Conservation (phyloP, 2,113 vertebrate species). For the Muntiacus muntjak region DNA sequence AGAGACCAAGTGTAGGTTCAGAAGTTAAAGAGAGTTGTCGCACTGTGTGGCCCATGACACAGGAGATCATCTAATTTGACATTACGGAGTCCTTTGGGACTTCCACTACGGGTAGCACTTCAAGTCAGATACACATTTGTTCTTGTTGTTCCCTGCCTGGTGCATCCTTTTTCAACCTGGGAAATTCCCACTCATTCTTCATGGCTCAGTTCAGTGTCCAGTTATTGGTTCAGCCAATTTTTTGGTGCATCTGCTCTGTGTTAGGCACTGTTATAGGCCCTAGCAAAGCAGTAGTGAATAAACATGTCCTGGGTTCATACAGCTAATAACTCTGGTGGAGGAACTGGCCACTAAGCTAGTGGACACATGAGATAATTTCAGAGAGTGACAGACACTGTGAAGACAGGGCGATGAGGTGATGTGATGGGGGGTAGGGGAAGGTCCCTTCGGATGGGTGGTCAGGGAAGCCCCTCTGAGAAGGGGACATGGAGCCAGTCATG, state of each 20-base stretch:
- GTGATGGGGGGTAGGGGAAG: not conserved
- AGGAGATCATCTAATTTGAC: not conserved
- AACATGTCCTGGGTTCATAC: not conserved
- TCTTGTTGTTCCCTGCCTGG: not conserved
- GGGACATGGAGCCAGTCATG: not conserved
- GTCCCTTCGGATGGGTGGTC: not conserved
- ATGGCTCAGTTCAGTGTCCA: not conserved
- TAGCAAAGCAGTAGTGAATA: not conserved
- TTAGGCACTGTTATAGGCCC: not conserved
- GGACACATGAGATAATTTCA: not conserved
- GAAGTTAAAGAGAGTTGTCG: not conserved
- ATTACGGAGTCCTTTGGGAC: not conserved
- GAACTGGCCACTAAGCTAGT: not conserved
- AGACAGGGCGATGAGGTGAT: not conserved
- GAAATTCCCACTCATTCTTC: not conserved
- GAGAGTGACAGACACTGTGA: not conserved
- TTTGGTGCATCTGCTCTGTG: not conserved
- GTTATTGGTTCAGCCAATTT: not conserved
- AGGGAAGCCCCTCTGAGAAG: not conserved
- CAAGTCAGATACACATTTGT: not conserved
- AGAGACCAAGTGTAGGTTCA: not conserved
- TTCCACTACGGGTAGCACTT: not conserved
- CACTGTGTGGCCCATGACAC: not conserved
- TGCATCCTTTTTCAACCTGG: not conserved
- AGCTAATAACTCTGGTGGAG: too few relatives aligned